Percentiles rank a stretch among this genome's conserved stretches.
Conservation (phyloP, 1,140 invertebrate genomes). For the Panagrolaimus sp. region DNA sequence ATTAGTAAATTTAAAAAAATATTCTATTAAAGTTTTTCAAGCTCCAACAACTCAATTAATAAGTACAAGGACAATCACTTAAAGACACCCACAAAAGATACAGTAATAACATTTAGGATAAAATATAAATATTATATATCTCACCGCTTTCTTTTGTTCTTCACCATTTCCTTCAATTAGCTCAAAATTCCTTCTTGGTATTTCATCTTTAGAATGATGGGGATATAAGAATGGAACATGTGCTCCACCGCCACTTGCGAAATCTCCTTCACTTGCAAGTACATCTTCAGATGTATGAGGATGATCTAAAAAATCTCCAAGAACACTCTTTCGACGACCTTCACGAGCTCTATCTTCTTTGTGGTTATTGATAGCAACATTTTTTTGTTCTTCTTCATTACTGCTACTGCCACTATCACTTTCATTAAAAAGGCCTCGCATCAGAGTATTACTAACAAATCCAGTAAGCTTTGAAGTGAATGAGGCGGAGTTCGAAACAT, state of each 20-base stretch:
- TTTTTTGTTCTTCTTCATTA: background rate
- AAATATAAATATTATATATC: background rate
- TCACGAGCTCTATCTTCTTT: no score
- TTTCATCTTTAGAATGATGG: background rate
- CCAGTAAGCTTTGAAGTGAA: background rate
- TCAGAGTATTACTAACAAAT: background rate
- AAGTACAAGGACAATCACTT: no score
- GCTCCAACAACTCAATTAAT: background rate
- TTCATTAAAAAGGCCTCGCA: conserved; percentile 4
- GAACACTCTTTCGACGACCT: no score
- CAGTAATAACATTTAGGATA: background rate
- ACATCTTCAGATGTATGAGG: conserved; percentile 36
- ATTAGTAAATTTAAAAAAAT: no score
- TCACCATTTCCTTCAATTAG: no score
- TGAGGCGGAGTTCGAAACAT: background rate
- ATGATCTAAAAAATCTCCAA: conserved; percentile 3
- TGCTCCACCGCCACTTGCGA: conserved; percentile 29
- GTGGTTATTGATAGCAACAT: background rate
- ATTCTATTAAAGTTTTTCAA: no score
- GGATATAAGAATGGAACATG: conserved; percentile 26
- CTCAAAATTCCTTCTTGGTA: background rate
- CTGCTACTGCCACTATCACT: background rate
- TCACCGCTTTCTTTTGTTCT: conserved; percentile 12
- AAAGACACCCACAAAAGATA: no score
- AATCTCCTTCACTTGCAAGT: conserved; percentile 32